Evolutionary conservation across 2,888 invertebrate species (phyloP).

Genomic region (Drosophila mercatorum): DNA sequence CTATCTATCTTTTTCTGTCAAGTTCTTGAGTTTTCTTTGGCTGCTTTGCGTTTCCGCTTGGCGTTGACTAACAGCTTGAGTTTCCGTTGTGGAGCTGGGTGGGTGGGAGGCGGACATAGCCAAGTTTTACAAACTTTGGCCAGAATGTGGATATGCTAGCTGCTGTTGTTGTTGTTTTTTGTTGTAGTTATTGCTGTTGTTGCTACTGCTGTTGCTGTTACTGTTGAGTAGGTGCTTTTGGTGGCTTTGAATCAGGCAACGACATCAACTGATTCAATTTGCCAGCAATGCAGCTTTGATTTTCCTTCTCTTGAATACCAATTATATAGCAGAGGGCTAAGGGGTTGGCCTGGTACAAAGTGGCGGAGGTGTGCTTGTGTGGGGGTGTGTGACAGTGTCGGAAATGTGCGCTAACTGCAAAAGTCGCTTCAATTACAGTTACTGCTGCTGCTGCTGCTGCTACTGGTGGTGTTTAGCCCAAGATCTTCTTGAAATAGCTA

Average conservation of each 20-base stretch:
- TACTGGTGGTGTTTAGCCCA: slow-evolving; percentile 77
- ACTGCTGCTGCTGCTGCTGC: slow-evolving; percentile 2
- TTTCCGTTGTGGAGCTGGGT: slow-evolving; percentile 46
- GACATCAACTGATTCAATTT: slow-evolving; percentile 62
- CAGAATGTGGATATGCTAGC: slow-evolving; percentile 45
- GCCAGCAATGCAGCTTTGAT: slow-evolving; percentile 57
- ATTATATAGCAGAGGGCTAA: slow-evolving; percentile 35
- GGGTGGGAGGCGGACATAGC: not conserved
- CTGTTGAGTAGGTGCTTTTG: slow-evolving; percentile 21
- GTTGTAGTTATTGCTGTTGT: not conserved
- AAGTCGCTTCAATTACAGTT: slow-evolving; percentile 49
- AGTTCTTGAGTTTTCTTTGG: slow-evolving; percentile 49
- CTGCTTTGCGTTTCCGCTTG: slow-evolving; percentile 73
- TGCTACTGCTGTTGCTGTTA: not conserved
- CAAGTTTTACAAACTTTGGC: slow-evolving; percentile 61
- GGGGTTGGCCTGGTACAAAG: slow-evolving; percentile 4
- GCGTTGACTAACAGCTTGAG: slow-evolving; percentile 73
- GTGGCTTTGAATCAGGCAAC: slow-evolving; percentile 37
- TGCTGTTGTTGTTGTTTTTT: slow-evolving; percentile 2
- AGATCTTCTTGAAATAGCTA: slow-evolving; percentile 85
- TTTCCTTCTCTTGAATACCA: slow-evolving; percentile 49
- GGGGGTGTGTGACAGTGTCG: slow-evolving; percentile 22
- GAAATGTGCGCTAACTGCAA: slow-evolving; percentile 63
- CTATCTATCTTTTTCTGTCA: slow-evolving; percentile 11
- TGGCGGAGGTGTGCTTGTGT: not conserved